Base-by-base conservation (phyloP, 2,797 vertebrate species). In the Sylvia borin region DNA sequence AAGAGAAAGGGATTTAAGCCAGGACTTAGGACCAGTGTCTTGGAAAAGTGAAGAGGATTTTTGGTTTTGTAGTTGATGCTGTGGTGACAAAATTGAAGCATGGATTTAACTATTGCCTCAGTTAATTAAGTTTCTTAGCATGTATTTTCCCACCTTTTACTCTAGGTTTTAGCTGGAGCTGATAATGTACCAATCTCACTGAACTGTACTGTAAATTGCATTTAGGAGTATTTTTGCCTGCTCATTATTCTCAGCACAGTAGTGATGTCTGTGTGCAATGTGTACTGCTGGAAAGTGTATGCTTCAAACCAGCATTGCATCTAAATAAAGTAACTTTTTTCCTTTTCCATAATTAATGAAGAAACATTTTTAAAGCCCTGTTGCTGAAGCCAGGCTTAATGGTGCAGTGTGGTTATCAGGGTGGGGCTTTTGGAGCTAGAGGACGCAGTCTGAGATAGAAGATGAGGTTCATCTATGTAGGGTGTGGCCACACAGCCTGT, bases 81-180 rank as follows among this genome's bases (percentile, higher is more conserved):
- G 16, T 43, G 29, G 36, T 10, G 4, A 72, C 36, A 73, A 62
- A 90, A 82, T 43, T 47, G 42, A 91, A 82, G 32, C 29, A 16
- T 55, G 43, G 31, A 48, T 85, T 90, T 94, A 61, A 65, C 43
- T 51, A 15, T 58, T 77, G 34, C 42, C n/a, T 60, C 43, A 13
- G 19, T 62, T 90, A 83, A 88, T 93, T 76, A 86, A 72, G 38
- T 85, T 92, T 92, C 86, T 65, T 95, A 68, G 61, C n/a, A 2
- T 75, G n/a, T 54, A 16, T 93, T 87, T 96, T 94, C 40, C 31
- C 57, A 58, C 54, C 29, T 85, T 88, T 91, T 89, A 53, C 6
- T 2, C 24, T 58, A 22, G 20, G 13, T 87, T 82, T 92, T 89
- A 82, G 19, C 68, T 8, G 10, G 38, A 90, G 43, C n/a, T 45